Evolutionary conservation across 2,113 vertebrate species (phyloP).

Genomic region (Herpailurus yagouaroundi): DNA sequence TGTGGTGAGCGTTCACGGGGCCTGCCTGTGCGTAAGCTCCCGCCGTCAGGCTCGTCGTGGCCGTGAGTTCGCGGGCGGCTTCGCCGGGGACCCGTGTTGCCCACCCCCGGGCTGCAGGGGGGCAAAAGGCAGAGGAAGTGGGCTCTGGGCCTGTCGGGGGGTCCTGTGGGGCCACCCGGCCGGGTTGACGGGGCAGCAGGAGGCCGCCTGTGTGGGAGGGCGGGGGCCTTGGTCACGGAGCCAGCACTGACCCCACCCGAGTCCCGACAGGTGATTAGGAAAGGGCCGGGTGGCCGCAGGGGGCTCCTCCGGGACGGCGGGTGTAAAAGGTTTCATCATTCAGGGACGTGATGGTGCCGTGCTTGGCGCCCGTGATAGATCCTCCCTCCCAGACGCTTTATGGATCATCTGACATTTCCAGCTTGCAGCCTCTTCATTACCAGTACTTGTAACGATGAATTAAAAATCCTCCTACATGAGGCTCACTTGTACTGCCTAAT

Average conservation of each 20-base stretch:
- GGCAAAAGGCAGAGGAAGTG: neutral
- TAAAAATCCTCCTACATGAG: slow-evolving; percentile 81
- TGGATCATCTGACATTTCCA: slow-evolving; percentile 82
- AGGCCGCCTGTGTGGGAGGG: neutral
- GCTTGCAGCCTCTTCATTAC: slow-evolving; percentile 81
- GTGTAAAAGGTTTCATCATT: slow-evolving; percentile 74
- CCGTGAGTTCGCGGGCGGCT: neutral
- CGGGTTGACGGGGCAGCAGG: accelerated
- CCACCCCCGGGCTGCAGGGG: accelerated
- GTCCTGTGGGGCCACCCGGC: neutral
- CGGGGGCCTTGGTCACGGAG: neutral
- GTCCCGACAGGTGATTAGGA: neutral
- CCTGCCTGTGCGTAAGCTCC: neutral
- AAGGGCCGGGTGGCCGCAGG: slow-evolving; percentile 32
- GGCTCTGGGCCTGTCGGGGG: neutral
- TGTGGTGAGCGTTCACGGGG: accelerated
- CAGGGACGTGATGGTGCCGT: slow-evolving; percentile 68
- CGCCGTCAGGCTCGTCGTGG: too few relatives aligned
- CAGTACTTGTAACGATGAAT: slow-evolving; percentile 81
- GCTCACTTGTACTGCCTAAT: slow-evolving; percentile 82
- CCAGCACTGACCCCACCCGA: neutral
- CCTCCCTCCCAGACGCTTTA: slow-evolving; percentile 68
- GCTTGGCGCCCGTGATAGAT: slow-evolving; percentile 57
- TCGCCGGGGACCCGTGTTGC: accelerated
- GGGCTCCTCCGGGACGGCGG: slow-evolving; percentile 49